Conservation (phyloP, 2,797 vertebrate genomes). For the Catharus ustulatus region DNA sequence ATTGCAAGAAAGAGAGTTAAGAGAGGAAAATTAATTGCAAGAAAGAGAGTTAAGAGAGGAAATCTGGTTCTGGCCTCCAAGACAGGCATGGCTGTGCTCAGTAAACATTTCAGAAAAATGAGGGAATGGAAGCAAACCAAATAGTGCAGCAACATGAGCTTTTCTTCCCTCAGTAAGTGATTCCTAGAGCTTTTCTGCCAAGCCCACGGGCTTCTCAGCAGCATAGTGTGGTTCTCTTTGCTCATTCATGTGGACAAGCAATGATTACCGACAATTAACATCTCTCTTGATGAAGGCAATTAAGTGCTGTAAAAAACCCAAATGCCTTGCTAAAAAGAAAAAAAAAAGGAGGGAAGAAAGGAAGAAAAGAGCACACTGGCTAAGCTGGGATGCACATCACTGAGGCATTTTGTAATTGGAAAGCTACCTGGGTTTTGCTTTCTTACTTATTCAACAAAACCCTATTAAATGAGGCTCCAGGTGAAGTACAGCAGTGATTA, state of each 20-base stretch:
- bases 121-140: conserved; percentile 9
- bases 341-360: neutral
- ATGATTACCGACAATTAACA: conserved; percentile 35
- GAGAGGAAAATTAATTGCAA: neutral
- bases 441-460: conserved; percentile 6
- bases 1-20: neutral
- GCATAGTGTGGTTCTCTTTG: neutral
- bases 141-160: neutral
- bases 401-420: neutral
- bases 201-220: neutral
- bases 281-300: conserved; percentile 53
- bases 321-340: neutral
- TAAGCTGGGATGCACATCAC: neutral
- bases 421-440: conserved; percentile 36
- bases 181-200: conserved; percentile 5
- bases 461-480: conserved; percentile 36
- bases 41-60: neutral
- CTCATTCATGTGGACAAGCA: conserved; percentile 26
- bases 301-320: conserved; percentile 35
- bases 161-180: neutral
- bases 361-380: neutral
- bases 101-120: conserved; percentile 17
- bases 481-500: conserved; percentile 37
- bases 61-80: neutral
- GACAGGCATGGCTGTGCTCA: neutral